Conservation (phyloP, 1,140 invertebrate species). For the Zaprionus inermis region DNA sequence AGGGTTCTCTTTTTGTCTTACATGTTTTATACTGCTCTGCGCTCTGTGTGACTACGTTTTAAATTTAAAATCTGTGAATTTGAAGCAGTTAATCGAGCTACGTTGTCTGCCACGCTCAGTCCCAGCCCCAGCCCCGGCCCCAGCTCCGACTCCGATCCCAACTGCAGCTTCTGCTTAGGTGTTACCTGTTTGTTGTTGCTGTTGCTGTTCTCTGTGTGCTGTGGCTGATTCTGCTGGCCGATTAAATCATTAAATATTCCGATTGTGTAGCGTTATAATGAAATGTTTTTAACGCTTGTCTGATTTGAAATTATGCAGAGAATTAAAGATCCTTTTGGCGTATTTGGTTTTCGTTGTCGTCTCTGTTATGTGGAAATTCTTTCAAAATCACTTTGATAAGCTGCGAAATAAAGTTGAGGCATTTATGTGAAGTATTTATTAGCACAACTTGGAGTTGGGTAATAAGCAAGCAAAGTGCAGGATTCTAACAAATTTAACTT, state of each 20-base stretch:
- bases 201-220: constrained; percentile 42
- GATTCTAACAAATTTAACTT: no score
- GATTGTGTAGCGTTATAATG: constrained; percentile 84
- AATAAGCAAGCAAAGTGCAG: not conserved
- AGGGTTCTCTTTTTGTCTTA: constrained; percentile 29
- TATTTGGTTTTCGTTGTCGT: constrained; percentile 46
- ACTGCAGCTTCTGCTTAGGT: constrained; percentile 63
- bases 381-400: constrained; percentile 48
- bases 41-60: constrained; percentile 66
- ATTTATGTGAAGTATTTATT: constrained; percentile 2
- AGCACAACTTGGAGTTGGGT: not conserved
- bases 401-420: constrained; percentile 9
- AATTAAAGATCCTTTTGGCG: constrained; percentile 73
- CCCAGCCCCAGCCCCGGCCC: constrained; percentile 5
- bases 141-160: constrained; percentile 6
- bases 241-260: constrained; percentile 84
- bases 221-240: constrained; percentile 62
- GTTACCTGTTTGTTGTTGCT: constrained; percentile 48
- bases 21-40: constrained; percentile 61
- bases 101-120: constrained; percentile 24
- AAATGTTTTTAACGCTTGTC: constrained; percentile 84
- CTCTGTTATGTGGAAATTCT: constrained; percentile 60
- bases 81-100: constrained; percentile 78
- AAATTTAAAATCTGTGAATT: constrained; percentile 83
- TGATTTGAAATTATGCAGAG: constrained; percentile 80